Conservation (phyloP, 2,113 vertebrate genomes). For the Sturnus vulgaris region DNA sequence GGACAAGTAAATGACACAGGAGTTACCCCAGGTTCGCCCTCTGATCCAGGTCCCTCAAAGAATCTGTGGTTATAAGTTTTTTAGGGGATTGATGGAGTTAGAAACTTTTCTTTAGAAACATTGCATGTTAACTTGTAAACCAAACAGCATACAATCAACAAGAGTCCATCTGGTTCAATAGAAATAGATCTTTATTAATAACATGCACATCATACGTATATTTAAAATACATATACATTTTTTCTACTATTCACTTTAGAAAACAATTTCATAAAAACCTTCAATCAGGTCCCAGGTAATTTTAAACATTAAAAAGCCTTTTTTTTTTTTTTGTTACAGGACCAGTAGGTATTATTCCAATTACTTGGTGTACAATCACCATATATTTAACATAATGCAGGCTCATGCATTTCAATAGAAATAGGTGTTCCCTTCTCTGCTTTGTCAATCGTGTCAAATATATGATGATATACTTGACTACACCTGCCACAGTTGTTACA, state of each 20-base stretch:
- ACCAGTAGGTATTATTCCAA: slow-evolving; percentile 59
- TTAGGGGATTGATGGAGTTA: background rate
- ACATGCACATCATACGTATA: slow-evolving; percentile 68
- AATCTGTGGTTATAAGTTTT: background rate
- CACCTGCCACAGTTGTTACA: slow-evolving; percentile 36
- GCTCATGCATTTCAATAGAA: slow-evolving; percentile 60
- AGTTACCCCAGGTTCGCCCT: background rate
- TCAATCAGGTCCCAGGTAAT: slow-evolving; percentile 66
- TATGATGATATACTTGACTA: slow-evolving; percentile 64
- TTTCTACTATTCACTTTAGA: slow-evolving; percentile 74
- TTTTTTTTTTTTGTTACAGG: slow-evolving; percentile 32
- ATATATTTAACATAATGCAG: slow-evolving; percentile 47
- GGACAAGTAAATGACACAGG: background rate
- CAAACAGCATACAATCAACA: background rate
- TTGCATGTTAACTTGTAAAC: background rate
- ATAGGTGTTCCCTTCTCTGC: slow-evolving; percentile 50
- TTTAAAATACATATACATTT: slow-evolving; percentile 77
- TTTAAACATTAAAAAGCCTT: slow-evolving; percentile 72
- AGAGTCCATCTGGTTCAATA: slow-evolving; percentile 56
- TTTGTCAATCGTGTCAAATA: slow-evolving; percentile 58
- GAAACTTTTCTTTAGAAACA: background rate
- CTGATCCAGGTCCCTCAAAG: background rate
- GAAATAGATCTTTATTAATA: slow-evolving; percentile 78
- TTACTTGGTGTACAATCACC: slow-evolving; percentile 64
- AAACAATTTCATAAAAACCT: slow-evolving; percentile 75